Conservation (phyloP, 1,140 invertebrate species). For the Caerostris darwini region DNA sequence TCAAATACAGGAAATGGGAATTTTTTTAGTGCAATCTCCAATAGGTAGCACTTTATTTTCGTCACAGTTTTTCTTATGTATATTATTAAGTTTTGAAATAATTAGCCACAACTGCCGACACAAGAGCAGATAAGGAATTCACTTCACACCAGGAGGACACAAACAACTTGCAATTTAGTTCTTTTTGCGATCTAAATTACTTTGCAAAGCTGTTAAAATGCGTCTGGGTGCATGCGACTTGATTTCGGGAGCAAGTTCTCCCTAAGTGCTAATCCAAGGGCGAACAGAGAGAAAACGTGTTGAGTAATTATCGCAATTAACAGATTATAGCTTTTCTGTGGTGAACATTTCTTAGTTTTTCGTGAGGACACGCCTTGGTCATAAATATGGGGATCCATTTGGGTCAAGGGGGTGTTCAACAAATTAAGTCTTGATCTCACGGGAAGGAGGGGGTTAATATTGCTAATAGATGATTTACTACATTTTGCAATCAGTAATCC, state of each 20-base stretch:
- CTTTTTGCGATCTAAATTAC: constrained; percentile 5
- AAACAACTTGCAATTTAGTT: not conserved
- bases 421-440: not conserved
- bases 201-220: constrained; percentile 38
- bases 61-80: no score
- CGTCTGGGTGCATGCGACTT: not conserved
- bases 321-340: constrained; percentile 53
- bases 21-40: no score
- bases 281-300: not conserved
- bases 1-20: no score
- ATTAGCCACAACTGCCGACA: not conserved
- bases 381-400: constrained; percentile 37
- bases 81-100: no score
- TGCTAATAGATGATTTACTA: no score
- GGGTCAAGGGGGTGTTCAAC: not conserved
- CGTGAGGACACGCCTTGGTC: constrained; percentile 48
- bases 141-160: not conserved
- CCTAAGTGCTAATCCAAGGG: constrained; percentile 40
- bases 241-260: not conserved
- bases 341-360: constrained; percentile 26
- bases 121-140: not conserved
- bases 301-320: constrained; percentile 75
- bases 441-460: no score
- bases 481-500: no score
- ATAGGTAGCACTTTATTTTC: no score